These are phyloP conservation scores for Saguinus imperator DNA, from an alignment of 2,113 vertebrate species.

Conservation along the genomic window DNA sequence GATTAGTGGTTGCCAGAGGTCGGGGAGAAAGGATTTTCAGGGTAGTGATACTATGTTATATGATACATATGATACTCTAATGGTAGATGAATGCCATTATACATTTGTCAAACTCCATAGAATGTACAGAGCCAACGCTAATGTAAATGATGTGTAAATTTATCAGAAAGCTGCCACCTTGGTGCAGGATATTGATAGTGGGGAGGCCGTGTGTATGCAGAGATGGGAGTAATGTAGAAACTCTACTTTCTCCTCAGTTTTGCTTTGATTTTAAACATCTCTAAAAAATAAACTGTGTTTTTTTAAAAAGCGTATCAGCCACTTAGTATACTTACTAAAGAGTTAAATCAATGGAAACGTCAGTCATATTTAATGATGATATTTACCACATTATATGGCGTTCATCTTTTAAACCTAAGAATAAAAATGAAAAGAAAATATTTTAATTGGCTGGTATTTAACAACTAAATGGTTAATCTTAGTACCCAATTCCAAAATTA, in stretches of 20 bases:
- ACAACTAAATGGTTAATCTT: neutral
- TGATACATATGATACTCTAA: neutral
- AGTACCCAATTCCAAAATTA: neutral
- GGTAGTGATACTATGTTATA: neutral
- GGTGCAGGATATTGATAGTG: neutral
- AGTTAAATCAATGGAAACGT: neutral
- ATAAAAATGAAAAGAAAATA: neutral
- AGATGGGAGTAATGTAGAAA: neutral
- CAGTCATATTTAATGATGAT: neutral
- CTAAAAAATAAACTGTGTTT: neutral
- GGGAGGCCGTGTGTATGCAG: neutral
- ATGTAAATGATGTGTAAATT: neutral
- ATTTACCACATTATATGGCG: neutral
- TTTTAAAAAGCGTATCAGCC: neutral
- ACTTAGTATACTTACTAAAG: neutral
- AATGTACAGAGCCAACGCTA: neutral
- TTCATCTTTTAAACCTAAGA: constrained; percentile 1
- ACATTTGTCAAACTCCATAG: neutral
- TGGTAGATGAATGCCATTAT: neutral
- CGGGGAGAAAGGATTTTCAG: neutral
- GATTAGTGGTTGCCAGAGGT: neutral
- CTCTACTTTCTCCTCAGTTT: neutral
- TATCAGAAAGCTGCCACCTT: neutral
- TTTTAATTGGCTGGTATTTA: neutral
- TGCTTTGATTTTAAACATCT: neutral